Evolutionary conservation across 1,140 invertebrate genomes (phyloP).

Genomic region (Oedothorax gibbosus): DNA sequence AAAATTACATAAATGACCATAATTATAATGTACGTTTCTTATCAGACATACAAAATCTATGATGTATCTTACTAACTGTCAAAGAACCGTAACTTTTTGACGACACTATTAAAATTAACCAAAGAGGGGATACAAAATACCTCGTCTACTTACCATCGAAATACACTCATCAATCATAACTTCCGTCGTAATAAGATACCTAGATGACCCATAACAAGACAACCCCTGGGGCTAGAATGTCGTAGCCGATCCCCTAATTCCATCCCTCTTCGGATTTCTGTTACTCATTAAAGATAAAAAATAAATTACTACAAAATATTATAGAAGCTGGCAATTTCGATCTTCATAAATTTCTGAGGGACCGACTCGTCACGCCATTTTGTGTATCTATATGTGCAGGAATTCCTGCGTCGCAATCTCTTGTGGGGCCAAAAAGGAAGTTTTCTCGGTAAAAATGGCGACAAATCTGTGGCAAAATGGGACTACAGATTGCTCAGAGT

Average conservation of each 20-base stretch:
- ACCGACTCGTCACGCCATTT: neutral
- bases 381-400: neutral
- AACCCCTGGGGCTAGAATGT: slow-evolving; percentile 5
- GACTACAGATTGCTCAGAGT: neutral
- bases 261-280: slow-evolving; percentile 1
- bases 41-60: no score
- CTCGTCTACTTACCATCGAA: no score
- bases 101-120: no score
- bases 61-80: no score
- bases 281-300: slow-evolving; percentile 1
- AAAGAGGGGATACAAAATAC: no score
- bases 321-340: slow-evolving; percentile 13
- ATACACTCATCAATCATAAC: neutral
- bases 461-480: slow-evolving; percentile 18
- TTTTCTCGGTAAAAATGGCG: slow-evolving; percentile 8
- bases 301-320: neutral
- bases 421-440: slow-evolving; percentile 11
- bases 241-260: neutral
- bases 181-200: neutral
- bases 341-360: slow-evolving; percentile 22
- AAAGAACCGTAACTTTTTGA: no score
- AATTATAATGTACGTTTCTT: no score
- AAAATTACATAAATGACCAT: no score
- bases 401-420: slow-evolving; percentile 11
- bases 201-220: slow-evolving; percentile 16